A percentile compares a stretch with the other conserved stretches of the same genome.
Evolutionary conservation across 2,888 invertebrate genomes (phyloP).

Genomic region (Pecten maximus): DNA sequence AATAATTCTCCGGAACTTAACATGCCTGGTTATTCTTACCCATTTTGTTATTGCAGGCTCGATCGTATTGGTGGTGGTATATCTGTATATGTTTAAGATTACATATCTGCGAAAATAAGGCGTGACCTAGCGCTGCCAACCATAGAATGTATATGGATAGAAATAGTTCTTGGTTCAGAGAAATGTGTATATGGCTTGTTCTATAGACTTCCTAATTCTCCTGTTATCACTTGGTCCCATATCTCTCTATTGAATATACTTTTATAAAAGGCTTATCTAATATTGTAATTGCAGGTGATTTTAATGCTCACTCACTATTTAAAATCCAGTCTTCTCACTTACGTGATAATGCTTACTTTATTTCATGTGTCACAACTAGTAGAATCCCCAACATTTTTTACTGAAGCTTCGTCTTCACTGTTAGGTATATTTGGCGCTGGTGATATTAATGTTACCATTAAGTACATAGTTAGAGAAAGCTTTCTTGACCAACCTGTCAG

Average conservation of each 20-base stretch:
- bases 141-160: constrained; percentile 36
- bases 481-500: not conserved
- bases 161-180: not conserved
- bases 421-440: not conserved
- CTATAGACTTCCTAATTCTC: constrained; percentile 38
- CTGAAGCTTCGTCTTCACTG: not conserved
- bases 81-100: constrained; percentile 33
- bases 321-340: not conserved
- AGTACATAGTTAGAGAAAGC: not conserved
- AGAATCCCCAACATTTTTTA: not conserved
- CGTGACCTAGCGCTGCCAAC: not conserved
- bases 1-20: too few relatives aligned
- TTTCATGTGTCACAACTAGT: not conserved
- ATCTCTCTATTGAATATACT: constrained; percentile 39
- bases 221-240: not conserved
- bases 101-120: too few relatives aligned
- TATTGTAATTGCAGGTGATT: constrained; percentile 35
- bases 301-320: not conserved
- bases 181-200: not conserved
- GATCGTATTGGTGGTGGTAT: constrained; percentile 10
- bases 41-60: not conserved
- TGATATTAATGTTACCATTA: not conserved
- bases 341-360: not conserved
- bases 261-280: not conserved
- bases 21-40: not conserved